These are phyloP conservation scores for Cladorhizidae sp. DNA, from an alignment of 37 sponge, comb jelly and placozoan species.

Conservation along the genomic window DNA sequence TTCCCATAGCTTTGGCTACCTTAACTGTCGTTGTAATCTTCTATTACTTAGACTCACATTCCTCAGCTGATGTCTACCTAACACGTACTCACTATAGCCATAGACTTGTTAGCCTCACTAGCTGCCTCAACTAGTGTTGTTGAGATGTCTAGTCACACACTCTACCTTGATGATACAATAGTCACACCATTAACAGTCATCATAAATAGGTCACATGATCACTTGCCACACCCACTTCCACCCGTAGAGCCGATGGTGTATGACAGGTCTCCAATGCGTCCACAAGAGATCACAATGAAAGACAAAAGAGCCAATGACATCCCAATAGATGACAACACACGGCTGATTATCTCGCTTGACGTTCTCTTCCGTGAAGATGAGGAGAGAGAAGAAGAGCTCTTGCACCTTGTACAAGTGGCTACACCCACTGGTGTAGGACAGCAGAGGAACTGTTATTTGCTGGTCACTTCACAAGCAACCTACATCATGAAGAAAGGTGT, in stretches of 20 bases:
- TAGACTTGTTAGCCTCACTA: too few relatives aligned
- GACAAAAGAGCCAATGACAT: slow-evolving; percentile 35
- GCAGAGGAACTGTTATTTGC: slow-evolving; percentile 37
- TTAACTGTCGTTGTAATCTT: too few relatives aligned
- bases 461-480: slow-evolving; percentile 53
- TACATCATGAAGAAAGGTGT: slow-evolving; percentile 67
- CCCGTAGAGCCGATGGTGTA: not conserved
- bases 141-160: too few relatives aligned
- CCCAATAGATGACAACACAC: slow-evolving; percentile 50
- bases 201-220: not conserved
- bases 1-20: too few relatives aligned
- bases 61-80: too few relatives aligned
- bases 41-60: too few relatives aligned
- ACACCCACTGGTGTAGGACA: slow-evolving; percentile 44
- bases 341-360: slow-evolving; percentile 58
- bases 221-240: not conserved
- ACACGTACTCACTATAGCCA: too few relatives aligned
- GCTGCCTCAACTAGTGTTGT: too few relatives aligned
- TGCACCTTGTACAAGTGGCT: slow-evolving; percentile 53
- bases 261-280: slow-evolving; percentile 3
- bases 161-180: too few relatives aligned
- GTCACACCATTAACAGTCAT: too few relatives aligned
- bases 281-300: slow-evolving; percentile 11
- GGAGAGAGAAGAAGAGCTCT: not conserved
- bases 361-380: slow-evolving; percentile 41